Conservation (phyloP, 2,888 invertebrate species). For the Drosophila kokeensis region DNA sequence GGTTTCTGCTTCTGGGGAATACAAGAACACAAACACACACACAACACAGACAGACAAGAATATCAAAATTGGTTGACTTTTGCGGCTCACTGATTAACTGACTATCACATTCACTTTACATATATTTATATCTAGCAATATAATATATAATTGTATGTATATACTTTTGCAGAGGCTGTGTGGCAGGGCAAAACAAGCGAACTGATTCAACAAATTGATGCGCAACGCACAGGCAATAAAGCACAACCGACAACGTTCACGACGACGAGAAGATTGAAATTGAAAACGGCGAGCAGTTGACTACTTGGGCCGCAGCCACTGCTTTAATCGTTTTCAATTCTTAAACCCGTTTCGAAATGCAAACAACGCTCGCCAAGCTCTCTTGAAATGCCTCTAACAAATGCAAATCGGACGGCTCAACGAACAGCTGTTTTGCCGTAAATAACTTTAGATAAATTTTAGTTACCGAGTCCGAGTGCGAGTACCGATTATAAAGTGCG, state of each 20-base stretch:
- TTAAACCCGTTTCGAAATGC: conserved; percentile 59
- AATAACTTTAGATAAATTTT: conserved; percentile 4
- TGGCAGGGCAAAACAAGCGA: conserved; percentile 24
- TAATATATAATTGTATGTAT: conserved; percentile 2
- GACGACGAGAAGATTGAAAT: conserved; percentile 56
- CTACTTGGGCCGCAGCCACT: conserved; percentile 36
- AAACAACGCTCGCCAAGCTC: conserved; percentile 45
- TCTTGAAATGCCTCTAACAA: conserved; percentile 26
- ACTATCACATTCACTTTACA: conserved; percentile 58
- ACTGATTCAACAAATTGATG: conserved; percentile 31
- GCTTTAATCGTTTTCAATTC: conserved; percentile 55
- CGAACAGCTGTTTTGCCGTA: conserved; percentile 47
- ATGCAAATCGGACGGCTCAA: conserved; percentile 12
- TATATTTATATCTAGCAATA: conserved; percentile 10
- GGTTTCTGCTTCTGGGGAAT: conserved; percentile 68
- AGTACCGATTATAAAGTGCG: conserved; percentile 24
- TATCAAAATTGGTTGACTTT: conserved; percentile 43
- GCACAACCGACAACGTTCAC: conserved; percentile 57
- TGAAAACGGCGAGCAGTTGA: conserved; percentile 42
- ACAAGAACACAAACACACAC: conserved; percentile 33
- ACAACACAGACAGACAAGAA: conserved; percentile 23
- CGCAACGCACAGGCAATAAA: conserved; percentile 8
- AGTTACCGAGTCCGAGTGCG: conserved; percentile 10
- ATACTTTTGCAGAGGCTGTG: conserved; percentile 41
- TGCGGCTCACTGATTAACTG: conserved; percentile 14